A percentile compares a stretch with the other conserved stretches of the same genome.
phyloP scores from a whole-genome alignment of 2,113 vertebrate species.

The Lynx canadensis region DNA sequence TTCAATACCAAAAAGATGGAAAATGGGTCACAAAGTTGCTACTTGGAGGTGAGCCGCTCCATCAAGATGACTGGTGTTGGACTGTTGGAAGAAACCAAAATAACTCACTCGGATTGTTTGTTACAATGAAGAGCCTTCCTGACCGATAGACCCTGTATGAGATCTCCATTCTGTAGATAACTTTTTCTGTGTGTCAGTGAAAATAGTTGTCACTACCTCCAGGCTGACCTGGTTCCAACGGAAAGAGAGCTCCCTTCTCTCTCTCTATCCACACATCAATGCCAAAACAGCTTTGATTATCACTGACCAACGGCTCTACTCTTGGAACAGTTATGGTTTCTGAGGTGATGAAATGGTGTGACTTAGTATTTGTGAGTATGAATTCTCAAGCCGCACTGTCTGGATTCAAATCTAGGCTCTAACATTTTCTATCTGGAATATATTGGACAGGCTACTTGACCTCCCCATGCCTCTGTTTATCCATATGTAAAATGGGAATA shows the following conservation, averaged over 20 bases:
- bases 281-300: not conserved
- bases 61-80: not conserved
- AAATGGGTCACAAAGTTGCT: not conserved
- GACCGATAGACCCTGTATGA: not conserved
- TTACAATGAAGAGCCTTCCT: not conserved
- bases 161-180: not conserved
- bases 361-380: not conserved
- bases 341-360: not conserved
- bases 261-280: not conserved
- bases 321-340: not conserved
- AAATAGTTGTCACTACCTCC: not conserved
- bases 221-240: not conserved
- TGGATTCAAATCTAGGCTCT: not conserved
- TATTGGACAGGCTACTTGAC: not conserved
- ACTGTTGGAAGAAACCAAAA: not conserved
- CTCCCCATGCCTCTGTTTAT: not conserved
- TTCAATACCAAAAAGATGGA: not conserved
- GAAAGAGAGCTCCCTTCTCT: not conserved
- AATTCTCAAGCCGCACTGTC: not conserved
- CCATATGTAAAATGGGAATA: not conserved
- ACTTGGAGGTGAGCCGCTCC: not conserved
- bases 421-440: not conserved
- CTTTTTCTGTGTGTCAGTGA: not conserved
- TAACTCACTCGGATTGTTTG: not conserved
- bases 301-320: not conserved